A percentile compares a stretch with the other conserved stretches of the same genome.
These are phyloP conservation scores for Armadillidium nasatum DNA, from an alignment of 1,140 invertebrate species.

Conservation along the genomic window DNA sequence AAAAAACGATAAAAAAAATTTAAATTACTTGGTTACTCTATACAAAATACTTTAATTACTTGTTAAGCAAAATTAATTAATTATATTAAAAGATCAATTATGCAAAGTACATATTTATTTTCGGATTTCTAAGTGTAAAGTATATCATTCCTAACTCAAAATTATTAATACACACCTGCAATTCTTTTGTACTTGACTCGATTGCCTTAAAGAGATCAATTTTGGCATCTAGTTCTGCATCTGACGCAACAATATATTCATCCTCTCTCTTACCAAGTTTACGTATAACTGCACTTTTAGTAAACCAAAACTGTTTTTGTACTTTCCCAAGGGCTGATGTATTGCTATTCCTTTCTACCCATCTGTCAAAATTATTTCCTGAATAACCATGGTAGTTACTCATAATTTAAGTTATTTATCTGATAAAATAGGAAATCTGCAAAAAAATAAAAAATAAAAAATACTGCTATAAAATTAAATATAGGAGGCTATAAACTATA, in stretches of 20 bases:
- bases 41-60: neutral
- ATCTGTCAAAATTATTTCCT: conserved; percentile 49
- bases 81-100: too few species aligned
- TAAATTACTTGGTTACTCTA: neutral
- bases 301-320: conserved; percentile 97
- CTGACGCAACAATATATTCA: conserved; percentile 68
- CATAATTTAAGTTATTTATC: too few species aligned
- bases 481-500: too few species aligned
- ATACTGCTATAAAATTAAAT: too few species aligned
- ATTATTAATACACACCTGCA: conserved; percentile 60
- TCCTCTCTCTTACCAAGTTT: conserved; percentile 98
- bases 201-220: conserved; percentile 94
- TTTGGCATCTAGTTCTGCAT: conserved; percentile 94
- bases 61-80: neutral
- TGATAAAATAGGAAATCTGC: too few species aligned
- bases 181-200: conserved; percentile 79
- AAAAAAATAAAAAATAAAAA: too few species aligned
- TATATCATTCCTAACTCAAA: neutral
- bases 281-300: conserved; percentile 88
- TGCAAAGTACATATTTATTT: too few species aligned
- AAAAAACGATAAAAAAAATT: neutral
- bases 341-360: conserved; percentile 52
- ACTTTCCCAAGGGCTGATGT: conserved; percentile 66
- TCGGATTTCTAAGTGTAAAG: neutral
- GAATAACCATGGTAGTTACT: conserved; percentile 34